A percentile compares a stretch with the other conserved stretches of the same genome.
phyloP scores from a whole-genome alignment of 2,888 invertebrate genomes.

The Campoletis raptor region DNA sequence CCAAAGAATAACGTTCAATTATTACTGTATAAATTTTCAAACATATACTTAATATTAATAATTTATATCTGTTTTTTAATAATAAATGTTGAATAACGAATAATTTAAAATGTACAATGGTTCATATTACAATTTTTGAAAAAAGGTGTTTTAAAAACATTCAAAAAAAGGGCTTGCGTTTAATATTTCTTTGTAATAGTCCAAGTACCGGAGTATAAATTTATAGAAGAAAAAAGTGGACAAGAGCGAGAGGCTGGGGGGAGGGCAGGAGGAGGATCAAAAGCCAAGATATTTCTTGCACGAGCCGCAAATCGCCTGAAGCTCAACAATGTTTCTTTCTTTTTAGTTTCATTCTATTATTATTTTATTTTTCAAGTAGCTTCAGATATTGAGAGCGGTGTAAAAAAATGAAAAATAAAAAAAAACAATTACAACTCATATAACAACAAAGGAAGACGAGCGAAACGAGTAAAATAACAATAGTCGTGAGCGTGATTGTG shows the following conservation, averaged over 20 bases:
- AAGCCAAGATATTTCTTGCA: conserved; percentile 6
- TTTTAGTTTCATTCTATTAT: conserved; percentile 5
- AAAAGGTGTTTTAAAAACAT: background rate
- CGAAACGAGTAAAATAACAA: conserved; percentile 46
- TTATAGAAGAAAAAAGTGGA: background rate
- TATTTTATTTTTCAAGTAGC: conserved; percentile 47
- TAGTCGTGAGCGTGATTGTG: conserved; percentile 30
- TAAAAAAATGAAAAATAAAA: conserved; percentile 20
- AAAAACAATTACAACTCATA: background rate
- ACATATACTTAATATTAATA: background rate
- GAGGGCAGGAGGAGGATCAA: background rate
- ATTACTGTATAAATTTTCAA: background rate
- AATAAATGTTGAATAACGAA: background rate
- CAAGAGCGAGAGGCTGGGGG: background rate
- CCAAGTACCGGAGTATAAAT: background rate
- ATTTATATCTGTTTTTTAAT: no score
- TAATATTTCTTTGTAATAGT: background rate
- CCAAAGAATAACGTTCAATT: background rate
- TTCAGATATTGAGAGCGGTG: conserved; percentile 61
- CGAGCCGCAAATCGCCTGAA: conserved; percentile 13
- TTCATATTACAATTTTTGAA: background rate
- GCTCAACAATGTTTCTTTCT: conserved; percentile 10
- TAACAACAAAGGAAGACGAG: conserved; percentile 26
- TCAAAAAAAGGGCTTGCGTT: background rate
- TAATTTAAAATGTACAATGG: background rate